Evolutionary conservation across 2,888 invertebrate genomes (phyloP).

Genomic region (Mallateleia sp.): DNA sequence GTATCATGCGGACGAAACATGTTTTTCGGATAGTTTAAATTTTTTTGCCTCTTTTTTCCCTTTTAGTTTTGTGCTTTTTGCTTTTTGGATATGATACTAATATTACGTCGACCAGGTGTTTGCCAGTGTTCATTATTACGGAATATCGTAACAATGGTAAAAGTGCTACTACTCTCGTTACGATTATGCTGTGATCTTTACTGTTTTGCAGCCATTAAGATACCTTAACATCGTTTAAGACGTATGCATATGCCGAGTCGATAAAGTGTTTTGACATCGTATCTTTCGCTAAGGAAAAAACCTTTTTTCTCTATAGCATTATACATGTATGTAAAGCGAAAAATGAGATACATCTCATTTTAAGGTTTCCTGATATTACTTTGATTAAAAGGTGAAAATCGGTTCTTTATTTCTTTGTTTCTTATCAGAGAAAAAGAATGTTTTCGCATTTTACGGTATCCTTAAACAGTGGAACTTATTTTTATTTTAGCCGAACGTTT

Average conservation of each 20-base stretch:
- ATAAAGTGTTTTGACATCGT: conserved; percentile 56
- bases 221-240: conserved; percentile 54
- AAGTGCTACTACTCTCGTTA: too few relatives aligned
- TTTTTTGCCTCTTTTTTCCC: too few relatives aligned
- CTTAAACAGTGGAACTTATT: conserved; percentile 39
- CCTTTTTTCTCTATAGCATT: conserved; percentile 58
- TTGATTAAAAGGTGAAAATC: conserved; percentile 59
- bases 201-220: conserved; percentile 48
- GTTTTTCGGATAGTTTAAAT: too few relatives aligned
- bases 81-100: too few relatives aligned
- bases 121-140: too few relatives aligned
- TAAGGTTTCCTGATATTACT: conserved; percentile 50
- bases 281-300: conserved; percentile 55
- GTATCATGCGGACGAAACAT: too few relatives aligned
- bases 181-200: too few relatives aligned
- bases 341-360: conserved; percentile 51
- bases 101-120: too few relatives aligned
- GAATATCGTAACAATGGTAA: too few relatives aligned
- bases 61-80: too few relatives aligned
- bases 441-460: conserved; percentile 29
- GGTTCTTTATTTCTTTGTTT: conserved; percentile 36
- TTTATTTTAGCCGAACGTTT: conserved; percentile 44
- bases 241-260: conserved; percentile 51
- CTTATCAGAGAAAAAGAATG: conserved; percentile 36
- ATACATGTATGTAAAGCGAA: conserved; percentile 54